Evolutionary conservation across 2,797 vertebrate species (phyloP), one percentile per base, ranked within the genome.

Genomic region (Adelosebastes latens): DNA sequence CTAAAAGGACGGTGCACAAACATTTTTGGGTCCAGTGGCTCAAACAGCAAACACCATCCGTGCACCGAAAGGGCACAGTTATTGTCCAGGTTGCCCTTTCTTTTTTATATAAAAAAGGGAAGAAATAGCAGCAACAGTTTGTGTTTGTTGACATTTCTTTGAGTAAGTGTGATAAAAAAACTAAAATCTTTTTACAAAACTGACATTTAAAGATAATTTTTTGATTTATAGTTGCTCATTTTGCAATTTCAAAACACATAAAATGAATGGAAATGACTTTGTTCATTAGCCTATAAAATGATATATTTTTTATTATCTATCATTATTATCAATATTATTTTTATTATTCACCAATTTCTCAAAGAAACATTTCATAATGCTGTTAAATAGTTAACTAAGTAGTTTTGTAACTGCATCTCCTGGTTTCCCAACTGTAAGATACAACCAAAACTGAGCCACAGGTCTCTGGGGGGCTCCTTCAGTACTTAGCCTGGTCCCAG

Each of bases 1-100:
- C 25, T 66, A 58, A 79, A 46, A 71, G 55, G 25, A 85, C 1
- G 6, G 53, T 32, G n/a, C 32, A 72, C 36, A 72, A 49, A 81
- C 29, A 77, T 89, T 77, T 83, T 80, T 36, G 53, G 46, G 55
- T 80, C 63, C 66, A 72, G 34, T 73, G 70, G n/a, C 63, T 89
- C 67, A 77, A 67, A 77, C 22, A 75, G 42, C 13, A 66, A 88
- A 85, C 63, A 70, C 66, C 70, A 83, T 34, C 36, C 9, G 49
- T 82, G 72, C 52, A 71, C 22, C 49, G n/a, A 77, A 82, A 82
- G 64, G 61, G 4, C 63, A 82, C 49, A 73, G 68, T 59, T 39
- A 75, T 64, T 75, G 31, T 67, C 18, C 66, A 68, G 20, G 13
- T 24, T 67, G 25, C 9, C 22, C 16, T 67, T 36, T 71, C 5